phyloP scores from a whole-genome alignment of 2,888 invertebrate species.

The Mesorhabditis sp. region DNA sequence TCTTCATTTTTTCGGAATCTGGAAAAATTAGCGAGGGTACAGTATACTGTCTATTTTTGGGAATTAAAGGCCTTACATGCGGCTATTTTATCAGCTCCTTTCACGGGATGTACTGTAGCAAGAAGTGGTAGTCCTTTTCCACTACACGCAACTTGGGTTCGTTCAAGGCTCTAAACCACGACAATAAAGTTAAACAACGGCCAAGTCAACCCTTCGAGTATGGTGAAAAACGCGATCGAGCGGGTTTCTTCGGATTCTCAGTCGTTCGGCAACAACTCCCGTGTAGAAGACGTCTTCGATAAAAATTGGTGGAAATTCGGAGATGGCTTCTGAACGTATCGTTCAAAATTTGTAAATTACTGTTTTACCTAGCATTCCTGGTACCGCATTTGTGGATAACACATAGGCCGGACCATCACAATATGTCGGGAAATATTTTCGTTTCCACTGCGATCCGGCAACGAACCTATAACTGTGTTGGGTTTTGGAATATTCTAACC shows the following conservation, averaged over 20 bases:
- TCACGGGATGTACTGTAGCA: constrained; percentile 1
- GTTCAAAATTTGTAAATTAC: too few relatives aligned
- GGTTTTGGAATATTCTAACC: not conserved
- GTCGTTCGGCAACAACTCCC: not conserved
- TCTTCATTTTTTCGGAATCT: not conserved
- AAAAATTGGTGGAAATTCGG: not conserved
- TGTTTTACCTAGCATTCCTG: not conserved
- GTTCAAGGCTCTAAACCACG: not conserved
- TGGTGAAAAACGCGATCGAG: not conserved
- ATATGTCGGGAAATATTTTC: not conserved
- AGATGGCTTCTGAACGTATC: constrained; percentile 3
- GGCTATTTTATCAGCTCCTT: not conserved
- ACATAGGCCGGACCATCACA: not conserved
- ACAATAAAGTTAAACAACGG: not conserved
- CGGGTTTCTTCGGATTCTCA: not conserved
- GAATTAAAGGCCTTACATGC: not conserved
- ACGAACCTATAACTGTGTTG: not conserved
- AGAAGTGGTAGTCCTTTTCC: not conserved
- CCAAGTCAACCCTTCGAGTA: not conserved
- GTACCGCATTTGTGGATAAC: not conserved
- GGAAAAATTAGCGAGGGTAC: not conserved
- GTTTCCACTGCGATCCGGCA: not conserved
- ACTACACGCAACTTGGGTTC: not conserved
- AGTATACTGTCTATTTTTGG: too few relatives aligned
- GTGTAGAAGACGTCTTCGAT: constrained; percentile 6